phyloP scores from a whole-genome alignment of 1,140 invertebrate species.

The Drosophila littoralis region DNA sequence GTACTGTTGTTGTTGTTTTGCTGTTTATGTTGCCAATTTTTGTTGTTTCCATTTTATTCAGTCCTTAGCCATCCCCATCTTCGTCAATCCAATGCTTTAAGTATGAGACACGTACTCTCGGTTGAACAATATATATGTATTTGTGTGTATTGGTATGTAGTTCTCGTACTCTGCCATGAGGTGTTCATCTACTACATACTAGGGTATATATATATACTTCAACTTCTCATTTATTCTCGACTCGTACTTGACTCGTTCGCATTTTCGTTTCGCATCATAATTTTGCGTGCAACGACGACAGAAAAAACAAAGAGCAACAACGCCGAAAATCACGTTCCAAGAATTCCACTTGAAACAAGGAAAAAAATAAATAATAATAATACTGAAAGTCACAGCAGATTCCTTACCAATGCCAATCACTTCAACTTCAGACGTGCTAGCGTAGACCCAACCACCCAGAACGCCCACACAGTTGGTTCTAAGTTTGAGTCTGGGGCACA shows the following conservation, averaged over 20 bases:
- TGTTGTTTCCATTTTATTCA: conserved; percentile 34
- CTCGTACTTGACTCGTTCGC: conserved; percentile 63
- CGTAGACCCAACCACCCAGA: conserved; percentile 53
- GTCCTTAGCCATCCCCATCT: neutral
- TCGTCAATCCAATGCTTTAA: neutral
- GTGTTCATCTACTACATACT: neutral
- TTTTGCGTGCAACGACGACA: conserved; percentile 56
- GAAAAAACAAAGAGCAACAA: conserved; percentile 38
- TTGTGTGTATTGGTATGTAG: conserved; percentile 1
- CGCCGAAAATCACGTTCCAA: conserved; percentile 73
- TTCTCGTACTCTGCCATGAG: neutral
- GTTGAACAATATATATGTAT: neutral
- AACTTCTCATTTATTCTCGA: conserved; percentile 62
- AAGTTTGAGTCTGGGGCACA: conserved; percentile 28
- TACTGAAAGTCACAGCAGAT: conserved; percentile 44
- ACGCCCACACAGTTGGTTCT: conserved; percentile 49
- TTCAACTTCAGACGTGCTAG: conserved; percentile 6
- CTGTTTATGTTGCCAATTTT: conserved; percentile 58
- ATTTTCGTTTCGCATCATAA: conserved; percentile 82
- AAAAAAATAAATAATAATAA: conserved; percentile 18
- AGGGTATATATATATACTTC: conserved; percentile 10
- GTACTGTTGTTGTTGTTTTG: conserved; percentile 39
- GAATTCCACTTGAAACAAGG: conserved; percentile 35
- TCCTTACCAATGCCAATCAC: conserved; percentile 35
- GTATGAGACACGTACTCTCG: conserved; percentile 15